Conservation (phyloP, 2,888 invertebrate species). For the Oasisia sp. region DNA sequence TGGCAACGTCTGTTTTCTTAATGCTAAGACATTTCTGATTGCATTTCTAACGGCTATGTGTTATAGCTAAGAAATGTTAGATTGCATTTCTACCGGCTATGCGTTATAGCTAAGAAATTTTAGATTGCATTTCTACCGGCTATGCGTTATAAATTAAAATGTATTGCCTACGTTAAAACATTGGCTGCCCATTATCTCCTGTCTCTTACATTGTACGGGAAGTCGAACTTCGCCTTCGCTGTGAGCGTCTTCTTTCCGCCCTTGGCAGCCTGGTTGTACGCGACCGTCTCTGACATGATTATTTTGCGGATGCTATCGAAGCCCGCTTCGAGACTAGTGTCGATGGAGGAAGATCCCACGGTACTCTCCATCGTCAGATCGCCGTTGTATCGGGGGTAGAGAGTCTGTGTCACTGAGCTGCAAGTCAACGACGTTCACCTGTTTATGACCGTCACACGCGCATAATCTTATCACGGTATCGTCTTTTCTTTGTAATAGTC, state of each 20-base stretch:
- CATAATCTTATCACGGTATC: neutral
- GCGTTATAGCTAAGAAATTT: too few species aligned
- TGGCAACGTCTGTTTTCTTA: too few species aligned
- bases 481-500: neutral
- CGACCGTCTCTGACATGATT: slow-evolving; percentile 28
- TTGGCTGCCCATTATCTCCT: neutral
- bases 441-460: neutral
- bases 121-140: too few species aligned
- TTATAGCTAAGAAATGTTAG: too few species aligned
- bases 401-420: slow-evolving; percentile 33
- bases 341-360: slow-evolving; percentile 20
- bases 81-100: too few species aligned
- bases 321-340: slow-evolving; percentile 32
- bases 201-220: slow-evolving; percentile 36
- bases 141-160: too few species aligned
- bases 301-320: slow-evolving; percentile 31
- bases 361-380: slow-evolving; percentile 31
- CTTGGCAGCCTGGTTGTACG: slow-evolving; percentile 22
- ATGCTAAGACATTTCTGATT: too few species aligned
- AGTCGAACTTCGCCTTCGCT: slow-evolving; percentile 27
- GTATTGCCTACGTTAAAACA: too few species aligned
- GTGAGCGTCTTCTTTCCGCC: slow-evolving; percentile 30
- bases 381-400: slow-evolving; percentile 35
- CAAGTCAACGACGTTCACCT: neutral
- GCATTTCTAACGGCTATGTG: too few species aligned